Conservation (phyloP, 2,113 vertebrate species). For the Seriola dumerili region DNA sequence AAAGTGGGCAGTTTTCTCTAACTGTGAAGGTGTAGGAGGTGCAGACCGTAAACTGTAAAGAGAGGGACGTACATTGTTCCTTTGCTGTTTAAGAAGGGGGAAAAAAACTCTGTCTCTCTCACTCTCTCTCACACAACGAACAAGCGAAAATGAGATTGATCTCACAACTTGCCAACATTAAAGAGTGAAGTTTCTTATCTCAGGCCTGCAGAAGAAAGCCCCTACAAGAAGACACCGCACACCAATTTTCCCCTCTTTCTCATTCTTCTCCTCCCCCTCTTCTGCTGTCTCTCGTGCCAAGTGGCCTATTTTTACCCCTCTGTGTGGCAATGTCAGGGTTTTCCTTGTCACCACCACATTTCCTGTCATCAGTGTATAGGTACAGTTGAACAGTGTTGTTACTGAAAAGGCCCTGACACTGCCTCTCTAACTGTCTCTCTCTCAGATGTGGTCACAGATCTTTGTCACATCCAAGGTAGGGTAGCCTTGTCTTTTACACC, state of each 20-base stretch:
- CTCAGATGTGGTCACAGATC: slow-evolving; percentile 71
- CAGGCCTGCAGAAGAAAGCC: slow-evolving; percentile 85
- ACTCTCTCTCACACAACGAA: slow-evolving; percentile 38
- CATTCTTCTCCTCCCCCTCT: slow-evolving; percentile 55
- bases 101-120: slow-evolving; percentile 4
- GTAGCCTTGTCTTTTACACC: background rate
- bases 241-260: slow-evolving; percentile 80
- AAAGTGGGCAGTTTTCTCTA: slow-evolving; percentile 37
- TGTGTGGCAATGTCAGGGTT: slow-evolving; percentile 86
- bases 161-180: slow-evolving; percentile 61
- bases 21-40: slow-evolving; percentile 60
- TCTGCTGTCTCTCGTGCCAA: slow-evolving; percentile 71
- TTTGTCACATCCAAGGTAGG: slow-evolving; percentile 31
- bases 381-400: slow-evolving; percentile 61
- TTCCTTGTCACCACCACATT: slow-evolving; percentile 82
- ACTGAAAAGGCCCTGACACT: slow-evolving; percentile 54
- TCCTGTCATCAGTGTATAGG: slow-evolving; percentile 74
- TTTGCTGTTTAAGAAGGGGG: slow-evolving; percentile 38
- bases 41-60: slow-evolving; percentile 46
- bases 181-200: slow-evolving; percentile 86
- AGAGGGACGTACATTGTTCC: slow-evolving; percentile 22
- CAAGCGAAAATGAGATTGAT: slow-evolving; percentile 58
- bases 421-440: slow-evolving; percentile 54
- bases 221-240: slow-evolving; percentile 82
- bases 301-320: slow-evolving; percentile 87